Evolutionary conservation across 2,797 vertebrate species (phyloP).

Genomic region (Meriones psammophilus): DNA sequence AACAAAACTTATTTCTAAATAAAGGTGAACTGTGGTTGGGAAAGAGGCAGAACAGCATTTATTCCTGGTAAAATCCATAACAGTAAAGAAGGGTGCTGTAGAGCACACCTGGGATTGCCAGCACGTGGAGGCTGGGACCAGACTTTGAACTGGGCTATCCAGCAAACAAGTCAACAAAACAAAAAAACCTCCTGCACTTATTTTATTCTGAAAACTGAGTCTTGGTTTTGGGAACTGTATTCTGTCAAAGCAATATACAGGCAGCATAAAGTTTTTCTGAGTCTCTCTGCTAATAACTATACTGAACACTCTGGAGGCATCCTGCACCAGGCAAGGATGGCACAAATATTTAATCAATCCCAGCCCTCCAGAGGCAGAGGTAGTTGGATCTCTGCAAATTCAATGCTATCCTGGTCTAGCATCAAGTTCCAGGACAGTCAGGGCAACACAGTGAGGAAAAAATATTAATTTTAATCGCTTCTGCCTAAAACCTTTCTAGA

Average conservation of each 20-base stretch:
- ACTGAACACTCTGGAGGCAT: not conserved
- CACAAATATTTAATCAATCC: not conserved
- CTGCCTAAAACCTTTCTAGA: constrained; percentile 45
- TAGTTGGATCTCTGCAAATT: not conserved
- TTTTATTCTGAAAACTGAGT: constrained; percentile 32
- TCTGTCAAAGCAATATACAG: constrained; percentile 37
- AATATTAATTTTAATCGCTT: constrained; percentile 23
- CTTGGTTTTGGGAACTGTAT: not conserved
- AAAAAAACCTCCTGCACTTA: constrained; percentile 25
- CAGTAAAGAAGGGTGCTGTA: not conserved
- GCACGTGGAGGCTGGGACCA: not conserved
- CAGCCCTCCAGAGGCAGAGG: not conserved
- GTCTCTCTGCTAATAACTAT: constrained; percentile 46
- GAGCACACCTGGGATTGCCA: not conserved
- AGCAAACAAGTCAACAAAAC: not conserved
- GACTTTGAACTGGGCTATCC: not conserved
- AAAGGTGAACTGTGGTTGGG: not conserved
- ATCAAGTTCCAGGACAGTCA: not conserved
- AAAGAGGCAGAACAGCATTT: not conserved
- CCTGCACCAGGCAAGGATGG: not conserved
- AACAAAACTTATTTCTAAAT: not conserved
- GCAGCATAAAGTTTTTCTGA: constrained; percentile 49
- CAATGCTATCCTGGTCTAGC: not conserved
- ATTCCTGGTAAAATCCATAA: not conserved
- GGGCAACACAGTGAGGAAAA: not conserved